Evolutionary conservation across 2,888 invertebrate genomes (phyloP).

Genomic region (Drosophila birchii): DNA sequence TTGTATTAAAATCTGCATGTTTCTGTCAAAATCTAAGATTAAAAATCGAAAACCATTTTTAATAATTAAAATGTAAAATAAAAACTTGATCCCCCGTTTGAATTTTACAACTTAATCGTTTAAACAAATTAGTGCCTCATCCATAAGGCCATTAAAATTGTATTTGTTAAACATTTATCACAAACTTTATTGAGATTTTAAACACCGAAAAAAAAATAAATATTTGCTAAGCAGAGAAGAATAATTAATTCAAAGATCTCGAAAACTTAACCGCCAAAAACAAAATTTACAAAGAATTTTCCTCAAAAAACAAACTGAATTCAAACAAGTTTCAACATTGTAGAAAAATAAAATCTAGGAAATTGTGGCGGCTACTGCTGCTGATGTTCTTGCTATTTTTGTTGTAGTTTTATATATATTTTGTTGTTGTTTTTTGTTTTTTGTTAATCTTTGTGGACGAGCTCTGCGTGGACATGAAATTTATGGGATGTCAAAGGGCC

Average conservation of each 20-base stretch:
- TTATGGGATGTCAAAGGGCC: constrained; percentile 81
- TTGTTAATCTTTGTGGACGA: constrained; percentile 52
- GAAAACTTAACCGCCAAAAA: constrained; percentile 1
- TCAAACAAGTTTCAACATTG: constrained; percentile 44
- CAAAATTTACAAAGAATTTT: constrained; percentile 16
- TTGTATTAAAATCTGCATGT: background rate
- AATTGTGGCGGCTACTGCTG: constrained; percentile 15
- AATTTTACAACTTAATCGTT: constrained; percentile 27
- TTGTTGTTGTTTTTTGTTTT: constrained; percentile 47
- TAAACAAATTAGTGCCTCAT: constrained; percentile 28
- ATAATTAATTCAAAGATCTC: constrained; percentile 18
- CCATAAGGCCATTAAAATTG: constrained; percentile 11
- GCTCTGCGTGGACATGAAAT: constrained; percentile 69
- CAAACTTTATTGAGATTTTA: constrained; percentile 21
- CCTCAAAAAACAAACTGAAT: constrained; percentile 11
- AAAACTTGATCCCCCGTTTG: background rate
- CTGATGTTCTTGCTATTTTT: constrained; percentile 29
- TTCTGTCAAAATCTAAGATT: background rate
- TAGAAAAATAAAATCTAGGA: constrained; percentile 28
- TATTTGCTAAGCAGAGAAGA: constrained; percentile 6
- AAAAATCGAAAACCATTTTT: background rate
- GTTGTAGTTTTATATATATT: constrained; percentile 39
- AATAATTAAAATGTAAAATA: background rate
- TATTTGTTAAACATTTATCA: constrained; percentile 31
- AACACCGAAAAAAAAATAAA: constrained; percentile 7